Evolutionary conservation across 1,140 invertebrate genomes (phyloP).

Genomic region (Lepidurus packardi): DNA sequence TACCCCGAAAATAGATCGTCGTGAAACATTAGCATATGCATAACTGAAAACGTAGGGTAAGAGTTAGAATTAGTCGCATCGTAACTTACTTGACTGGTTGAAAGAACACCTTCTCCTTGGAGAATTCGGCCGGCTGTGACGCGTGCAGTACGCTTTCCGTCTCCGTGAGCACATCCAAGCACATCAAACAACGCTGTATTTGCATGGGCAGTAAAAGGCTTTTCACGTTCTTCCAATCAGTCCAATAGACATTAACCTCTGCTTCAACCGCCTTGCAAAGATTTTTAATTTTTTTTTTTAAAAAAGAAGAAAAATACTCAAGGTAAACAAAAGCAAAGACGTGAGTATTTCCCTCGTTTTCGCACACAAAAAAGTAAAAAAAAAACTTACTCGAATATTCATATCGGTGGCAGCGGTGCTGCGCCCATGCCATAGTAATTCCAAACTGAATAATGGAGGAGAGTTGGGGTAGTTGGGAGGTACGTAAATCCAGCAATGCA

Average conservation of each 20-base stretch:
- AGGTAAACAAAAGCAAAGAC: neutral
- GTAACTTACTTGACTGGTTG: slow-evolving; percentile 53
- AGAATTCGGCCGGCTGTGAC: slow-evolving; percentile 57
- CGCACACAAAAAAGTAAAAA: slow-evolving; percentile 26
- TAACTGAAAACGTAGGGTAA: neutral
- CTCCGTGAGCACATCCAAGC: slow-evolving; percentile 81
- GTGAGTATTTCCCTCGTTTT: neutral
- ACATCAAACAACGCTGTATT: slow-evolving; percentile 68
- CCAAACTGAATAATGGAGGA: slow-evolving; percentile 66
- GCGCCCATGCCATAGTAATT: slow-evolving; percentile 58
- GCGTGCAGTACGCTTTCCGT: slow-evolving; percentile 50
- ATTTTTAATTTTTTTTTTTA: neutral
- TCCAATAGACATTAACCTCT: slow-evolving; percentile 61
- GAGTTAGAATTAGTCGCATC: slow-evolving; percentile 19
- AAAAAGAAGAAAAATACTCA: slow-evolving; percentile 31
- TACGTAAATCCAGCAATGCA: slow-evolving; percentile 46
- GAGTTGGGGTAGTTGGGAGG: slow-evolving; percentile 74
- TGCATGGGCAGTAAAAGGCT: slow-evolving; percentile 62
- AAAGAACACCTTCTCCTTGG: slow-evolving; percentile 73
- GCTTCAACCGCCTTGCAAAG: slow-evolving; percentile 60
- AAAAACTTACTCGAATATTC: slow-evolving; percentile 57
- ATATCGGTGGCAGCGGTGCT: slow-evolving; percentile 58
- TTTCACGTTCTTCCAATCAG: slow-evolving; percentile 43
- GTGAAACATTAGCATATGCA: neutral
- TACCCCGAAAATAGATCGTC: slow-evolving; percentile 35